A percentile compares a stretch with the other conserved stretches of the same genome.
phyloP scores from a whole-genome alignment of 2,888 invertebrate species.

The Lycophotia porphyrea region DNA sequence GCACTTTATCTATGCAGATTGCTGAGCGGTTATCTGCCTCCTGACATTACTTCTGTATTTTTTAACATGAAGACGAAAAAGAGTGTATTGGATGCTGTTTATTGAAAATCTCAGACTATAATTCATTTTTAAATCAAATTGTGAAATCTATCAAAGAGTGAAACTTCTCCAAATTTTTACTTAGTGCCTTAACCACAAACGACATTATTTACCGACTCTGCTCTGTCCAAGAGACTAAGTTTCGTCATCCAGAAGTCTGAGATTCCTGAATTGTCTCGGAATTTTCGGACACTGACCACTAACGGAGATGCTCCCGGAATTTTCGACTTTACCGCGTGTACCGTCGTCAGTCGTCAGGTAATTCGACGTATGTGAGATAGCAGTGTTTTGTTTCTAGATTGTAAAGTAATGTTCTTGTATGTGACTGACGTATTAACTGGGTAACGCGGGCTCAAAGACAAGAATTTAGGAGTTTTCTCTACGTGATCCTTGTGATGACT shows the following conservation, averaged over 20 bases:
- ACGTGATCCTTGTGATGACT: not conserved
- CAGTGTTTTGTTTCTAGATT: not conserved
- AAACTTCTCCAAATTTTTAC: conserved; percentile 1
- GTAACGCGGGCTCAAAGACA: too few species aligned
- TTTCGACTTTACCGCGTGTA: conserved; percentile 12
- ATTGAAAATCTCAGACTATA: too few species aligned
- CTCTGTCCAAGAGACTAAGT: conserved; percentile 28
- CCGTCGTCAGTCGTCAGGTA: conserved; percentile 19
- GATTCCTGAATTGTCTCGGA: conserved; percentile 43
- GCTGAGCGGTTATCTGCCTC: not conserved
- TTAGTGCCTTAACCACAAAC: not conserved
- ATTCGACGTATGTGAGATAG: conserved; percentile 5
- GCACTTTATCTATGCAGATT: not conserved
- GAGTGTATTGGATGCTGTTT: not conserved
- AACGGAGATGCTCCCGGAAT: conserved; percentile 34
- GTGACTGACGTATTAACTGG: not conserved
- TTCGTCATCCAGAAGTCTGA: conserved; percentile 35
- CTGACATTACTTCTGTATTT: not conserved
- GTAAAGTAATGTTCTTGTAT: not conserved
- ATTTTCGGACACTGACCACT: conserved; percentile 43
- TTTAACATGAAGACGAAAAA: not conserved
- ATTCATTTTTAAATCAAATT: too few species aligned
- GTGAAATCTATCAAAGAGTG: too few species aligned
- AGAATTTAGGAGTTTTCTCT: conserved; percentile 10
- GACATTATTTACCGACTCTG: conserved; percentile 7